These are phyloP conservation scores for Eurois occulta DNA, from an alignment of 2,888 invertebrate genomes.

Conservation along the genomic window DNA sequence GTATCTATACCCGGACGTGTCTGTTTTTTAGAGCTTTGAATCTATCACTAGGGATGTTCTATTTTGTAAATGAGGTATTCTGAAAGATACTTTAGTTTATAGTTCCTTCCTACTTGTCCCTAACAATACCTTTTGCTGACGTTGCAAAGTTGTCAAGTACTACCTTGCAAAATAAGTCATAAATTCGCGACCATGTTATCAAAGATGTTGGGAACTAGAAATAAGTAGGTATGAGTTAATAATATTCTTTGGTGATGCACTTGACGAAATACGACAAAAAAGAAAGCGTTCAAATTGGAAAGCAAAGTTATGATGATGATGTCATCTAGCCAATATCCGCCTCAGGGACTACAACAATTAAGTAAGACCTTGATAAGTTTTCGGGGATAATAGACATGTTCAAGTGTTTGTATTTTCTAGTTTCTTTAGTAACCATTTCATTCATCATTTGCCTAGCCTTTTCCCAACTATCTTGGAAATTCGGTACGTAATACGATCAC, in stretches of 20 bases:
- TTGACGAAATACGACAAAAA: background rate
- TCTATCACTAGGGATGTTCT: background rate
- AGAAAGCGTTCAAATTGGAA: background rate
- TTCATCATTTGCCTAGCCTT: too few species aligned
- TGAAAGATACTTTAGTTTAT: background rate
- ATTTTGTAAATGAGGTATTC: slow-evolving; percentile 11
- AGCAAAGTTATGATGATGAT: background rate
- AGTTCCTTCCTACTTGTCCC: background rate
- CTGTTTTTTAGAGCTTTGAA: slow-evolving; percentile 9
- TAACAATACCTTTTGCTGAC: background rate
- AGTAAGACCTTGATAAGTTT: too few species aligned
- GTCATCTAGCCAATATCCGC: background rate
- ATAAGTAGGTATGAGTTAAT: background rate
- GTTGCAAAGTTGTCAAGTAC: background rate
- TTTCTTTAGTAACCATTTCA: background rate
- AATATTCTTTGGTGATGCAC: background rate
- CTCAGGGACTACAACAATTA: background rate
- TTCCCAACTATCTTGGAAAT: too few species aligned
- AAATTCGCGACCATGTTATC: background rate
- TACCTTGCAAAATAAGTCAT: background rate
- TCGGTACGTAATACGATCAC: too few species aligned
- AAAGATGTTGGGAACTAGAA: background rate
- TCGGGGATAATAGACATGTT: too few species aligned
- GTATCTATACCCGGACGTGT: background rate
- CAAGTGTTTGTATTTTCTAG: too few species aligned